A percentile compares a stretch with the other conserved stretches of the same genome.
Conservation (phyloP, 2,113 vertebrate species). For the Hirundichthys speculiger region DNA sequence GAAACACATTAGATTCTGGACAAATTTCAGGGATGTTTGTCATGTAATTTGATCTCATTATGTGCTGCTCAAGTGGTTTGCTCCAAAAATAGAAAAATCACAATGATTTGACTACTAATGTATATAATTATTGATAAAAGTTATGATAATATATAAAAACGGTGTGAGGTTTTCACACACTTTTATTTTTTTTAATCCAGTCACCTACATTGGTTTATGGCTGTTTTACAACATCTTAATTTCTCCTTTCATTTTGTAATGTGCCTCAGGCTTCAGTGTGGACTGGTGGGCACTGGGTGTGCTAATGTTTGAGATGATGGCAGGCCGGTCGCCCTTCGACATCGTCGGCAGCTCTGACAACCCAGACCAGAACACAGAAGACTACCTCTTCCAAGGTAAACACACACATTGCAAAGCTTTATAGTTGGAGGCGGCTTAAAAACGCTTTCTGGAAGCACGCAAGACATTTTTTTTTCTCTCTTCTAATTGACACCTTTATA, state of each 20-base stretch:
- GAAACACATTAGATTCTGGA: no score
- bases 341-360: slow-evolving; percentile 98
- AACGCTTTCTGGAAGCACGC: slow-evolving; percentile 7
- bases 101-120: no score
- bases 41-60: no score
- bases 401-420: background rate
- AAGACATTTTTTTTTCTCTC: slow-evolving; percentile 45
- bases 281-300: slow-evolving; percentile 99
- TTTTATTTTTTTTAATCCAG: no score
- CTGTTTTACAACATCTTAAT: background rate
- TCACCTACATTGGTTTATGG: no score
- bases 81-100: no score
- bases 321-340: slow-evolving; percentile 95
- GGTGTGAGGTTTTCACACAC: no score
- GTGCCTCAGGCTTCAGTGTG: slow-evolving; percentile 90
- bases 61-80: no score
- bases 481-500: slow-evolving; percentile 48
- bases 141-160: no score
- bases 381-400: slow-evolving; percentile 99
- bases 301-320: slow-evolving; percentile 99
- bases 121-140: no score
- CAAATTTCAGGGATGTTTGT: no score
- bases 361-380: slow-evolving; percentile 98
- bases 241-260: background rate
- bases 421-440: background rate